Conservation (phyloP, 2,888 invertebrate species). For the Morpho achilles region DNA sequence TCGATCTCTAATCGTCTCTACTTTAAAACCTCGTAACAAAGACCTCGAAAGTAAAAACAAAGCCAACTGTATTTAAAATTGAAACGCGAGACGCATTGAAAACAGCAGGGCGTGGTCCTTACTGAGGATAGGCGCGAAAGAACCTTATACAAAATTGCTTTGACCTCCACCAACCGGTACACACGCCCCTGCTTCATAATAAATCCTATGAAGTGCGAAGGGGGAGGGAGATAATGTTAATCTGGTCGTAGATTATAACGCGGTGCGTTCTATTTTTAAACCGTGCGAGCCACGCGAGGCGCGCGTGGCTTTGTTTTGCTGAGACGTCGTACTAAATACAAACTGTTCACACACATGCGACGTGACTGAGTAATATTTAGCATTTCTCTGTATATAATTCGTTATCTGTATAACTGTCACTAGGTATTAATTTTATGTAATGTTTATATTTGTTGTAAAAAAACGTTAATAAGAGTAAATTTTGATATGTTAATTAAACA, state of each 20-base stretch:
- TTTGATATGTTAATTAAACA: constrained; percentile 39
- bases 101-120: constrained; percentile 62
- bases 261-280: constrained; percentile 62
- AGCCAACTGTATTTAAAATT: constrained; percentile 41
- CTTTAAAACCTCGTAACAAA: constrained; percentile 17
- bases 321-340: constrained; percentile 44
- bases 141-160: constrained; percentile 33
- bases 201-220: constrained; percentile 20
- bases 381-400: constrained; percentile 44
- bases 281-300: constrained; percentile 58
- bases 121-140: constrained; percentile 40
- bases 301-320: constrained; percentile 74
- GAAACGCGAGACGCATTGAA: constrained; percentile 35
- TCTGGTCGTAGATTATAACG: constrained; percentile 43
- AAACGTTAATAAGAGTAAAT: constrained; percentile 48
- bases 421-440: constrained; percentile 34
- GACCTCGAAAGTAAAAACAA: constrained; percentile 27
- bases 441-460: constrained; percentile 44
- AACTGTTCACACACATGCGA: constrained; percentile 53
- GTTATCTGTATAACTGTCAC: constrained; percentile 45
- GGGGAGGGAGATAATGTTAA: constrained; percentile 37
- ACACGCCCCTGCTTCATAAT: constrained; percentile 22
- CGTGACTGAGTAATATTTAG: constrained; percentile 39
- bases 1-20: too few species aligned
- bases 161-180: constrained; percentile 34